Conservation (phyloP, 2,113 vertebrate species). For the Chloroceryle aenea region DNA sequence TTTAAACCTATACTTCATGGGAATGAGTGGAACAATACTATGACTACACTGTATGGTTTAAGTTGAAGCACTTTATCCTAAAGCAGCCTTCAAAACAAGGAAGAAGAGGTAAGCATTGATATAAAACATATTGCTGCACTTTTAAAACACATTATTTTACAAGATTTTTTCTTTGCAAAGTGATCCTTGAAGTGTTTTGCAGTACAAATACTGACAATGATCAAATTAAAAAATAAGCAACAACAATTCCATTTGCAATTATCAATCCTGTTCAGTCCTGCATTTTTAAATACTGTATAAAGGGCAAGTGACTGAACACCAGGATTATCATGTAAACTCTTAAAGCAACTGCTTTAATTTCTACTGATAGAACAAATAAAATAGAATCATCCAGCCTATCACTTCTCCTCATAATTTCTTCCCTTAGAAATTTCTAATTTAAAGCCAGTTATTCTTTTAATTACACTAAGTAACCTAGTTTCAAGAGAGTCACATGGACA, state of each 20-base stretch:
- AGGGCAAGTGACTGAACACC: background rate
- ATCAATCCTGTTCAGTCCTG: background rate
- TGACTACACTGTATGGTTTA: background rate
- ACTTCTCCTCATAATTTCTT: background rate
- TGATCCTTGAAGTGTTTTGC: background rate
- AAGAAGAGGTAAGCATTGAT: background rate
- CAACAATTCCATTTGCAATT: background rate
- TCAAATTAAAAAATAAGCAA: background rate
- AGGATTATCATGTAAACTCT: background rate
- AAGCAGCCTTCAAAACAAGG: background rate
- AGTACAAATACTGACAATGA: background rate
- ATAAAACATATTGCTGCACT: background rate
- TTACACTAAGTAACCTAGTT: background rate
- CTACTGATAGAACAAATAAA: background rate
- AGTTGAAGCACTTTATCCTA: background rate
- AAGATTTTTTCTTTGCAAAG: background rate
- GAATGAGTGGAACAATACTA: background rate
- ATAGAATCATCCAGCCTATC: background rate
- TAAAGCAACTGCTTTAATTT: background rate
- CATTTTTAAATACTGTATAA: background rate
- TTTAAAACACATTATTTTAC: background rate
- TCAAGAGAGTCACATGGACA: background rate
- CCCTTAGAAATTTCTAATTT: background rate
- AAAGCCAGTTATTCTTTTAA: background rate
- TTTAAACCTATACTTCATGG: background rate